Evolutionary conservation across 1,140 invertebrate species (phyloP).

Genomic region (Andricus grossulariae): DNA sequence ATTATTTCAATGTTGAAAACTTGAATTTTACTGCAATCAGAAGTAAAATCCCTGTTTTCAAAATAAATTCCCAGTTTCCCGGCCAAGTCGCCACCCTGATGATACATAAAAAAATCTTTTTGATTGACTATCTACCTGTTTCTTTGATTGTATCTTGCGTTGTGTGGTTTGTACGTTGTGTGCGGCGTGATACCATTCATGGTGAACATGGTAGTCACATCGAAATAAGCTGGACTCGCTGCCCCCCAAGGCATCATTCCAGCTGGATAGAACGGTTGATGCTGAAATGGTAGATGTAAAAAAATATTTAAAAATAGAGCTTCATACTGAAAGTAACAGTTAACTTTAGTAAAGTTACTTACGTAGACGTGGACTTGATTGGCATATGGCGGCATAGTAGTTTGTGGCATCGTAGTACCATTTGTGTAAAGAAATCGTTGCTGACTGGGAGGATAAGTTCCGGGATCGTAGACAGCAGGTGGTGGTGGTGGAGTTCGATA

Average conservation of each 20-base stretch:
- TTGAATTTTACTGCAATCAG: too few relatives aligned
- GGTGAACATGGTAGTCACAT: slow-evolving; percentile 83
- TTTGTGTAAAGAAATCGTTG: slow-evolving; percentile 82
- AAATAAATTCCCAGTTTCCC: too few relatives aligned
- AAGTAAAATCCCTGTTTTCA: too few relatives aligned
- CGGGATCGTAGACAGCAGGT: slow-evolving; percentile 79
- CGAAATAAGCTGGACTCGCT: slow-evolving; percentile 80
- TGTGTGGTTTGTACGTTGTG: slow-evolving; percentile 78
- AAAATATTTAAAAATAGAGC: slow-evolving; percentile 21
- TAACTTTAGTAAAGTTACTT: slow-evolving; percentile 68
- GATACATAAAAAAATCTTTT: too few relatives aligned
- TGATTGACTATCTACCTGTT: slow-evolving; percentile 58
- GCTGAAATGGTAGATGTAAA: slow-evolving; percentile 67
- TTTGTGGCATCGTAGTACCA: slow-evolving; percentile 77
- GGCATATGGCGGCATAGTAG: slow-evolving; percentile 77
- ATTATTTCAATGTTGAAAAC: too few relatives aligned
- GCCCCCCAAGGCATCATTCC: slow-evolving; percentile 79
- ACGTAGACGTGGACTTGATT: slow-evolving; percentile 83
- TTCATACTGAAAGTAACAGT: not conserved
- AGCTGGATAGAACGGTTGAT: slow-evolving; percentile 78
- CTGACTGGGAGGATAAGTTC: slow-evolving; percentile 76
- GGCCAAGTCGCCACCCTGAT: too few relatives aligned
- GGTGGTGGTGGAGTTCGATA: slow-evolving; percentile 80
- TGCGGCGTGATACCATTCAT: slow-evolving; percentile 86
- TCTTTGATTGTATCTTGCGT: slow-evolving; percentile 71